Percentiles rank a stretch among this genome's conserved stretches.
phyloP scores from a whole-genome alignment of 2,888 invertebrate genomes.

The Nasonia oneida region DNA sequence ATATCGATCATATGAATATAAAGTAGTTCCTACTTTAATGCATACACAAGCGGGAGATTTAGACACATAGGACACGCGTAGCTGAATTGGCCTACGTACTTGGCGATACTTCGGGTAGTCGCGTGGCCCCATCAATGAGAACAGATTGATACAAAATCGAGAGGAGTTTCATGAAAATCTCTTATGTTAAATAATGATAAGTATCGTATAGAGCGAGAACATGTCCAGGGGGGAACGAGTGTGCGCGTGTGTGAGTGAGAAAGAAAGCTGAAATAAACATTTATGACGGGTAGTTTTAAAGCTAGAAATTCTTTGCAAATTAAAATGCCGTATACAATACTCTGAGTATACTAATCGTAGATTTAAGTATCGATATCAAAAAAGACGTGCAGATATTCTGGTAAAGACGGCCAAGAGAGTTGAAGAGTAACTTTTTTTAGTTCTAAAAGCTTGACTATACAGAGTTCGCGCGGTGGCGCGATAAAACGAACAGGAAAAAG shows the following conservation, averaged over 20 bases:
- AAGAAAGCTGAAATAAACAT: conserved; percentile 55
- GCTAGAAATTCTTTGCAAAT: conserved; percentile 64
- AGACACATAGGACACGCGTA: conserved; percentile 54
- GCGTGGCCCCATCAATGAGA: conserved; percentile 2
- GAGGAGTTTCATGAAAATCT: conserved; percentile 44
- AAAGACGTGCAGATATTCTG: conserved; percentile 48
- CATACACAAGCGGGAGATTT: conserved; percentile 69
- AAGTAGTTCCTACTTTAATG: conserved; percentile 77
- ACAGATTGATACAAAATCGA: neutral
- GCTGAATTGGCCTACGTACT: conserved; percentile 66
- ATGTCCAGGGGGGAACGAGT: neutral
- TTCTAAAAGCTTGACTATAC: conserved; percentile 22
- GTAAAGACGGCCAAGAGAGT: neutral
- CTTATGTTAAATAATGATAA: conserved; percentile 1
- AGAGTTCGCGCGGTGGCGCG: neutral
- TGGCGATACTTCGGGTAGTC: conserved; percentile 68
- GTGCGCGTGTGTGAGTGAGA: conserved; percentile 46
- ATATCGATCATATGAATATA: conserved; percentile 64
- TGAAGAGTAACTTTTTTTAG: conserved; percentile 17
- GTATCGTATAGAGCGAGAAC: neutral
- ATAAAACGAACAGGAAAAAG: conserved; percentile 7
- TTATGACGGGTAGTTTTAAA: conserved; percentile 58
- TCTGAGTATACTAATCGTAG: conserved; percentile 76
- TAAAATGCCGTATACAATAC: conserved; percentile 75
- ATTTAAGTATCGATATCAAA: conserved; percentile 66